These are phyloP conservation scores for Amphimallon solstitiale DNA, from an alignment of 2,888 invertebrate species.

Conservation along the genomic window DNA sequence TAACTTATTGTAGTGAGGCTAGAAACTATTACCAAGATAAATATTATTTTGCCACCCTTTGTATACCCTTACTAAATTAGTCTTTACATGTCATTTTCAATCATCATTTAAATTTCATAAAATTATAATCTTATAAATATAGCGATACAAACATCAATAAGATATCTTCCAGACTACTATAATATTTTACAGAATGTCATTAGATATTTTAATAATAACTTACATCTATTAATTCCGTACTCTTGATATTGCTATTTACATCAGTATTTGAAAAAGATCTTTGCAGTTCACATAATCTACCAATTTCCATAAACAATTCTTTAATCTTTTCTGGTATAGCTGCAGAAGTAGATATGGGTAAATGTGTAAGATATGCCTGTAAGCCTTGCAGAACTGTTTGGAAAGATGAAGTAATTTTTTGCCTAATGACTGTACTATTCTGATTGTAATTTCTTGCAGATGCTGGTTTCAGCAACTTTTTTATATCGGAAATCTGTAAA, in stretches of 20 bases:
- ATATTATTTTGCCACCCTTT: too few species aligned
- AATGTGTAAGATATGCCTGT: slow-evolving; percentile 64
- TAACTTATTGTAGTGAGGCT: too few species aligned
- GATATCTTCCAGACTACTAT: too few species aligned
- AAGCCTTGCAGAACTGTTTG: slow-evolving; percentile 67
- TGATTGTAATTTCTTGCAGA: not conserved
- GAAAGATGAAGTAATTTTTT: slow-evolving; percentile 63
- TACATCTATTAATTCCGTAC: slow-evolving; percentile 40
- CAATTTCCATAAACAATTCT: slow-evolving; percentile 53
- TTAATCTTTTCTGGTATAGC: slow-evolving; percentile 67
- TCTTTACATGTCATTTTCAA: too few species aligned
- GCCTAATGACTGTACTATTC: slow-evolving; percentile 52
- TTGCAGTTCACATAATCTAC: slow-evolving; percentile 44
- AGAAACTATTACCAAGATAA: too few species aligned
- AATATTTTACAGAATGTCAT: too few species aligned
- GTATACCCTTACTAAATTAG: too few species aligned
- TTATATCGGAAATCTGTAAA: slow-evolving; percentile 53
- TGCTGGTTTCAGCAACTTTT: slow-evolving; percentile 34
- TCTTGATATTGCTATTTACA: slow-evolving; percentile 28
- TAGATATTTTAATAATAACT: too few species aligned
- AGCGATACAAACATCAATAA: too few species aligned
- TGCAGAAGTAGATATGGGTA: slow-evolving; percentile 66
- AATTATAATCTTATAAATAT: too few species aligned
- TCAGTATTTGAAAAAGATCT: slow-evolving; percentile 28
- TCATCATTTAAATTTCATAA: too few species aligned